These are phyloP conservation scores for Lasioglossum malachurum DNA, from an alignment of 2,888 invertebrate genomes.

Conservation along the genomic window DNA sequence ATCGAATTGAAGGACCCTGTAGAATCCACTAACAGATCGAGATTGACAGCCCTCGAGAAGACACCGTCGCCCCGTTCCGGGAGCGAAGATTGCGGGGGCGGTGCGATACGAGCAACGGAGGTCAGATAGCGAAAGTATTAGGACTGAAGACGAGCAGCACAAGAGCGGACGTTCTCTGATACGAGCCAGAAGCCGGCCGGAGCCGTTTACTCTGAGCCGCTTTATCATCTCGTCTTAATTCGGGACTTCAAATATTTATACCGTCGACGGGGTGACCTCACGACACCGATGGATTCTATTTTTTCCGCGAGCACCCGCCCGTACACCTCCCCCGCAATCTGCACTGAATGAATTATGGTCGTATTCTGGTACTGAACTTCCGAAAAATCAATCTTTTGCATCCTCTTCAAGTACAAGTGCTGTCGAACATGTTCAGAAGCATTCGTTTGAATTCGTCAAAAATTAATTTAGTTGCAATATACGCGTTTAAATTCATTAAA, in stretches of 20 bases:
- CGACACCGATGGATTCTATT: conserved; percentile 73
- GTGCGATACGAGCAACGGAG: conserved; percentile 37
- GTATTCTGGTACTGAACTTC: background rate
- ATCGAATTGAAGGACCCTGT: background rate
- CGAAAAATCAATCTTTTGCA: background rate
- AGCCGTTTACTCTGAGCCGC: conserved; percentile 77
- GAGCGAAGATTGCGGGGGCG: background rate
- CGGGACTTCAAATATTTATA: conserved; percentile 83
- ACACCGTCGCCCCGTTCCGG: conserved; percentile 43
- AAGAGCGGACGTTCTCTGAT: conserved; percentile 73
- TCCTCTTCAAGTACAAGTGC: background rate
- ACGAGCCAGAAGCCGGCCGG: conserved; percentile 78
- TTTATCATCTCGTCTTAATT: conserved; percentile 83
- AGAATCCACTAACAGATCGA: conserved; percentile 64
- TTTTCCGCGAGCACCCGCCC: conserved; percentile 57
- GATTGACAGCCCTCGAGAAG: conserved; percentile 80
- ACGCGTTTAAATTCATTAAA: too few relatives aligned
- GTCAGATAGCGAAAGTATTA: conserved; percentile 68
- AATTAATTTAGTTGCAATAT: too few relatives aligned
- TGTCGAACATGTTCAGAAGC: background rate
- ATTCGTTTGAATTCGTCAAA: too few relatives aligned
- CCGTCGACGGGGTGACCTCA: conserved; percentile 80
- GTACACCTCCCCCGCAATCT: conserved; percentile 22
- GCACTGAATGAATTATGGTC: conserved; percentile 64
- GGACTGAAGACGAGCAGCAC: conserved; percentile 58